A percentile compares a stretch with the other conserved stretches of the same genome.
Evolutionary conservation across 2,113 vertebrate species (phyloP).

Genomic region (Labeo rohita): DNA sequence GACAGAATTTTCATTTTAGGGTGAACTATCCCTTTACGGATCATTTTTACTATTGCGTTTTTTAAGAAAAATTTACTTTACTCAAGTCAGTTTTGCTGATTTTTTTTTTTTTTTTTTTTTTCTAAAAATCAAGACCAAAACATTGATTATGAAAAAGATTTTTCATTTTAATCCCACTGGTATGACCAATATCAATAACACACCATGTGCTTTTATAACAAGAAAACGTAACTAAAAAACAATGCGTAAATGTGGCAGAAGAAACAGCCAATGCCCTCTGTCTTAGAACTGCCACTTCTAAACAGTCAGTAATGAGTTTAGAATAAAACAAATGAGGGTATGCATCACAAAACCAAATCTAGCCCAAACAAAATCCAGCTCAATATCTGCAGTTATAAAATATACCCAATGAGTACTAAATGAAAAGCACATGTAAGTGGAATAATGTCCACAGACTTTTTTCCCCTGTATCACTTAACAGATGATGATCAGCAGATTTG

Average conservation of each 20-base stretch:
- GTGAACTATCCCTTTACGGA: background rate
- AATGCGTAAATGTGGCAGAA: background rate
- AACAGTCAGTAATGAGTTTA: background rate
- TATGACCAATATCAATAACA: background rate
- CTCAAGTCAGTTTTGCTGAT: background rate
- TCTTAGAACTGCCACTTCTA: background rate
- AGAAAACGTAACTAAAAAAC: background rate
- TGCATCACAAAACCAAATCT: slow-evolving; percentile 32
- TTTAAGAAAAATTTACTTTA: background rate
- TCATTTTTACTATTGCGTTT: background rate
- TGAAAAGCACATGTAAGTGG: slow-evolving; percentile 53
- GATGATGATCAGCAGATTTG: slow-evolving; percentile 54
- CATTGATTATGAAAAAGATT: background rate
- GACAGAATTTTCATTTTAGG: no score
- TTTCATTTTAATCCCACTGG: background rate
- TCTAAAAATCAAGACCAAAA: background rate
- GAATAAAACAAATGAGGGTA: background rate
- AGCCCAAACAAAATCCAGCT: background rate
- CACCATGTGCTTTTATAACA: background rate
- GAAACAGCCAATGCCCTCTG: background rate
- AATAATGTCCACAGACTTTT: slow-evolving; percentile 41
- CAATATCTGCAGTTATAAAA: slow-evolving; percentile 20
- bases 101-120: background rate
- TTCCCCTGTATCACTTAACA: slow-evolving; percentile 53
- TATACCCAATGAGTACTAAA: slow-evolving; percentile 44